Conservation (phyloP, 2,888 invertebrate genomes). For the Hipparchia semele region DNA sequence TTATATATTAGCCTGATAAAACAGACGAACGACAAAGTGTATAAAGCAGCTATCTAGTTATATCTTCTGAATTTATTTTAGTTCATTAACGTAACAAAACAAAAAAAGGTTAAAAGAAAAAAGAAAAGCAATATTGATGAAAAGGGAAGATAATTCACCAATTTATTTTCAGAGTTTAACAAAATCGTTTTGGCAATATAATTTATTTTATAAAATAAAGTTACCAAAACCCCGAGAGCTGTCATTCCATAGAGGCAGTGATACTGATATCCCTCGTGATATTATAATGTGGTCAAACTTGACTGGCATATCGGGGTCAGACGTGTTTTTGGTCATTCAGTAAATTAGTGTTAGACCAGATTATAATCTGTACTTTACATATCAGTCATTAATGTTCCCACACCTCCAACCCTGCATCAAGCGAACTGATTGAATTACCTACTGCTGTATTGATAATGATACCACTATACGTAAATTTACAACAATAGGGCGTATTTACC, state of each 20-base stretch:
- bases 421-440: no score
- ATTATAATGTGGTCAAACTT: background rate
- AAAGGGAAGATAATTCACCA: conserved; percentile 7
- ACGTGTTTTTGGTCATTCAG: background rate
- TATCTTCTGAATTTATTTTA: no score
- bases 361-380: no score
- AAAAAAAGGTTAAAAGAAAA: conserved; percentile 2
- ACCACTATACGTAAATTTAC: no score
- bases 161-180: conserved; percentile 10
- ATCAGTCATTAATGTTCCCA: no score
- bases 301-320: background rate
- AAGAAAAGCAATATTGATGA: conserved; percentile 14
- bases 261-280: background rate
- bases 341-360: background rate
- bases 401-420: background rate
- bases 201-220: conserved; percentile 16
- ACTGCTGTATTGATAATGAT: no score
- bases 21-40: no score
- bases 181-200: conserved; percentile 7
- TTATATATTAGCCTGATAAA: no score
- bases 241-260: background rate
- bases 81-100: background rate
- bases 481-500: no score
- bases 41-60: no score
- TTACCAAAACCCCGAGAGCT: background rate